Conservation (phyloP, 1,140 invertebrate species). For the Cylas formicarius region DNA sequence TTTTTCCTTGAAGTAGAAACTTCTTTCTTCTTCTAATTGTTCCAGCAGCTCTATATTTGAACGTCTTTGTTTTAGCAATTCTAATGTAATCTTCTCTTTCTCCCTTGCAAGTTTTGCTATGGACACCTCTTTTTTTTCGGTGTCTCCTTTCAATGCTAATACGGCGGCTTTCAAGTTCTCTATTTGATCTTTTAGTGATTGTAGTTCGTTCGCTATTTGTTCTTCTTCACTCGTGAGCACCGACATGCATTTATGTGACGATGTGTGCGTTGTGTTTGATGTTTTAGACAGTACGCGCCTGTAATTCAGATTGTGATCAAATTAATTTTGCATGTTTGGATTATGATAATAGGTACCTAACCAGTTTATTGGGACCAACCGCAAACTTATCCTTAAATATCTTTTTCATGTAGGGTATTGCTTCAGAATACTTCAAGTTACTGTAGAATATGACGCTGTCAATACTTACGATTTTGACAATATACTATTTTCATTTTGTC, state of each 20-base stretch:
- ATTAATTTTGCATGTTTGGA: conserved; percentile 3
- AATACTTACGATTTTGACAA: too few species aligned
- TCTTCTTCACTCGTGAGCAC: conserved; percentile 11
- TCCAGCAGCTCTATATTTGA: conserved; percentile 32
- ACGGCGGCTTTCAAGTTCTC: conserved; percentile 32
- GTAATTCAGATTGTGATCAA: conserved; percentile 4
- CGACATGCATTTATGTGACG: conserved; percentile 14
- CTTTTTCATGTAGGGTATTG: too few species aligned
- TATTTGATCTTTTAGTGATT: conserved; percentile 34
- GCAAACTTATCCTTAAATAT: too few species aligned
- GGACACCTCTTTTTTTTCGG: conserved; percentile 32
- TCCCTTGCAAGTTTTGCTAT: conserved; percentile 32
- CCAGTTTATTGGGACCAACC: conserved; percentile 23
- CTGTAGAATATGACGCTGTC: too few species aligned
- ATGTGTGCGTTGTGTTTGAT: conserved; percentile 10
- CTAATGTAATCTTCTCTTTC: conserved; percentile 32
- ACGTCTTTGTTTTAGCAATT: conserved; percentile 32
- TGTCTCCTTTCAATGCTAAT: conserved; percentile 28
- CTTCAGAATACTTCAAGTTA: too few species aligned
- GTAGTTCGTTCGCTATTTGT: conserved; percentile 23
- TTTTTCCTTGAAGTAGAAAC: conserved; percentile 39
- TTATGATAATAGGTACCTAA: conserved; percentile 20
- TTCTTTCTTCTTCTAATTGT: conserved; percentile 38
- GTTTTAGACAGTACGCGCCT: conserved; percentile 24
- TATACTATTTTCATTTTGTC: too few species aligned